phyloP scores from a whole-genome alignment of 2,888 invertebrate species.

The Gandaritis pyraliata region DNA sequence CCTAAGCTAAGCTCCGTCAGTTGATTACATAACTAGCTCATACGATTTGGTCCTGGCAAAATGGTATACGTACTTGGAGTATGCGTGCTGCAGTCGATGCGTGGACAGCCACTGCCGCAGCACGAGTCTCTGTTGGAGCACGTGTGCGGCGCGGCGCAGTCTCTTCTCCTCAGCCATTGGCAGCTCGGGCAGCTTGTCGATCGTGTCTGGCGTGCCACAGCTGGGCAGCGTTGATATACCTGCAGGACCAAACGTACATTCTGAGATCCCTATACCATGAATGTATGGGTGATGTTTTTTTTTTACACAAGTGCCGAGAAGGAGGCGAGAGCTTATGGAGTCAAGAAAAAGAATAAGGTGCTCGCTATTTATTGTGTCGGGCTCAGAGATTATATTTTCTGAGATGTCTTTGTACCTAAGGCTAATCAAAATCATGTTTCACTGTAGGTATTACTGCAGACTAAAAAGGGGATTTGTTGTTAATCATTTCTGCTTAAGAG shows the following conservation, averaged over 20 bases:
- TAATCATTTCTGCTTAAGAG: constrained; percentile 3
- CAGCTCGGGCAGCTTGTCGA: constrained; percentile 90
- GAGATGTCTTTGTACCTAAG: too few relatives aligned
- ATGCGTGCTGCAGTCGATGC: constrained; percentile 89
- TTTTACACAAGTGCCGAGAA: too few relatives aligned
- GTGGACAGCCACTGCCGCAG: constrained; percentile 93
- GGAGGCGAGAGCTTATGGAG: too few relatives aligned
- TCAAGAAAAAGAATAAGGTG: too few relatives aligned
- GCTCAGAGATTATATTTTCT: too few relatives aligned
- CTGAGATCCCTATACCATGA: not conserved
- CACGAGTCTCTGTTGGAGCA: constrained; percentile 92
- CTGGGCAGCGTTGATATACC: constrained; percentile 93
- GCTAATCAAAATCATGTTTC: too few relatives aligned
- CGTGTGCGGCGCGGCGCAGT: constrained; percentile 91
- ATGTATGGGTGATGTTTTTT: too few relatives aligned
- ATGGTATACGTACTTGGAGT: constrained; percentile 83
- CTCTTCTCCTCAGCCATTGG: constrained; percentile 93
- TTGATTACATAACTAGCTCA: too few relatives aligned
- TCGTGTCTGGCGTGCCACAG: constrained; percentile 90
- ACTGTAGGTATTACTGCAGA: too few relatives aligned
- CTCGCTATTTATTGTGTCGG: too few relatives aligned
- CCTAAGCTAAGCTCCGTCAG: too few relatives aligned
- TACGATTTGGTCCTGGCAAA: too few relatives aligned
- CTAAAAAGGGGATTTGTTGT: not conserved
- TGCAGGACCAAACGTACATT: constrained; percentile 55